phyloP scores from a whole-genome alignment of 2,888 invertebrate species.

The Ichneumoninae sp. region DNA sequence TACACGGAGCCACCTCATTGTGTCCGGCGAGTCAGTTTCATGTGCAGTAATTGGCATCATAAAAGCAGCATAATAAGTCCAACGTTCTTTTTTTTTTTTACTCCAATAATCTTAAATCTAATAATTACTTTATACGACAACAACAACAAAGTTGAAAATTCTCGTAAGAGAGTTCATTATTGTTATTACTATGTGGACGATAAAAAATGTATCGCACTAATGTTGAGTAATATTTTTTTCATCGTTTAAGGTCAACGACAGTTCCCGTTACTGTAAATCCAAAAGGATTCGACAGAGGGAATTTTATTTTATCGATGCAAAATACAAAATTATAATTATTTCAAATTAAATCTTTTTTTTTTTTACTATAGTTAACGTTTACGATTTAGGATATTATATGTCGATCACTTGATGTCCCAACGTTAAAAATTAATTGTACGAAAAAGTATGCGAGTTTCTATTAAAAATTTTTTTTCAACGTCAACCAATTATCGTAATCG shows the following conservation, averaged over 20 bases:
- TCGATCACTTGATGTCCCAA: background rate
- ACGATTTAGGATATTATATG: too few species aligned
- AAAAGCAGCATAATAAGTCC: background rate
- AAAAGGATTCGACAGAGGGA: background rate
- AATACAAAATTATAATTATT: background rate
- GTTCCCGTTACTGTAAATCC: background rate
- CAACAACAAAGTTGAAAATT: background rate
- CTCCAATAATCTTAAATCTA: background rate
- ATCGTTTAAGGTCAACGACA: background rate
- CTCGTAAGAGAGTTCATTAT: background rate
- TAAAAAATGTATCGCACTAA: too few species aligned
- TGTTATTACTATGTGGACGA: background rate
- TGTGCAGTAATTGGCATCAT: background rate
- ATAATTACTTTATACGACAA: background rate
- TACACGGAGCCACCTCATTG: background rate
- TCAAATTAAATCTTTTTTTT: background rate
- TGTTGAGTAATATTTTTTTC: background rate
- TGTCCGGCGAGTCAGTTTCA: background rate
- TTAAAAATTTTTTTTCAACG: constrained; percentile 5
- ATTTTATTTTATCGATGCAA: background rate
- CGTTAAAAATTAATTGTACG: constrained; percentile 55
- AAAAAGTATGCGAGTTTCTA: constrained; percentile 26
- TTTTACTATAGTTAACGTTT: background rate
- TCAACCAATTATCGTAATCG: constrained; percentile 17
- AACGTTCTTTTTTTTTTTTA: background rate